Percentiles rank a stretch among this genome's conserved stretches.
phyloP scores from a whole-genome alignment of 2,113 vertebrate species.

The Lepus timidus region DNA sequence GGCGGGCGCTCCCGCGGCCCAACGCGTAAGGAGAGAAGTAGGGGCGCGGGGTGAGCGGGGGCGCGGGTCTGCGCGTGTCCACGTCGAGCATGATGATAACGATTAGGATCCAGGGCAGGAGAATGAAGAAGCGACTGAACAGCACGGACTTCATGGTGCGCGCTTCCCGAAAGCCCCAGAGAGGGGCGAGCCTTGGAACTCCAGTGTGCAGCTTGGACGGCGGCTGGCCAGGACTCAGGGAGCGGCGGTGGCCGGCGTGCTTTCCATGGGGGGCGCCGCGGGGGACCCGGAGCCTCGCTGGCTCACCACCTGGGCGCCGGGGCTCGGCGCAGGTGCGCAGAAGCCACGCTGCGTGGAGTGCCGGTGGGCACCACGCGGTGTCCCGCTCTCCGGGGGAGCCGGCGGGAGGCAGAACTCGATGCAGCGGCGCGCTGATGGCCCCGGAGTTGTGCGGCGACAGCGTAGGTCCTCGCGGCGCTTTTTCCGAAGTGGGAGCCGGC shows the following conservation, averaged over 20 bases:
- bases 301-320: not conserved
- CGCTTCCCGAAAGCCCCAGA: not conserved
- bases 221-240: constrained; percentile 15
- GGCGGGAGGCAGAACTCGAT: constrained; percentile 41
- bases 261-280: constrained; percentile 18
- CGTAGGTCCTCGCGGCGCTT: not conserved
- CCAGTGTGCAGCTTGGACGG: constrained; percentile 66
- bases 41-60: constrained; percentile 83
- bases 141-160: constrained; percentile 93
- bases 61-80: constrained; percentile 88
- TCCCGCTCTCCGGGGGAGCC: not conserved
- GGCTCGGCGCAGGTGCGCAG: not conserved
- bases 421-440: not conserved
- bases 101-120: constrained; percentile 95
- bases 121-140: constrained; percentile 94
- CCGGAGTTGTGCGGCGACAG: constrained; percentile 62
- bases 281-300: not conserved
- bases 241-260: not conserved
- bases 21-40: constrained; percentile 72
- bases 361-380: not conserved
- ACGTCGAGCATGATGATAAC: constrained; percentile 96
- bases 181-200: not conserved
- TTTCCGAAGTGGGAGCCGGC: not conserved
- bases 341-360: not conserved
- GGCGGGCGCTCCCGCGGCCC: constrained; percentile 59